Base-by-base conservation (phyloP, 1,140 invertebrate species). In the Ceratitis capitata region DNA sequence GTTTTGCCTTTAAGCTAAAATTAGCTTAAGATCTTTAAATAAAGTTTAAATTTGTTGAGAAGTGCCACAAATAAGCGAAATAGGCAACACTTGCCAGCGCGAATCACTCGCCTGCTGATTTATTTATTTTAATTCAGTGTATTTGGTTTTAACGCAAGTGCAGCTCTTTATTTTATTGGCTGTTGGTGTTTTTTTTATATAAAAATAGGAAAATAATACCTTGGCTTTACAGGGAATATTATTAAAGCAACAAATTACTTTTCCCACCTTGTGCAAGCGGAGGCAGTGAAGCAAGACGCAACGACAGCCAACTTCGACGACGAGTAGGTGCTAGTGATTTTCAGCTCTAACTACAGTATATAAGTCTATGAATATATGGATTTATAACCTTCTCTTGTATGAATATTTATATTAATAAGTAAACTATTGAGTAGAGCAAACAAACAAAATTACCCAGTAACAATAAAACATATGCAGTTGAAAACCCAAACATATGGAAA, bases 91-190 rank as follows among this genome's bases (percentile, higher is more conserved):
- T 42, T 14, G 39, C n/a, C 19, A 3, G 39, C 69, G 39, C 69
- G 35, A 45, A 16, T 45, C 26, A 39, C n/a, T 78, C 69, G 69
- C 69, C 69, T 45, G 69, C 39, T 78, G 69, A 78, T 78, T n/a
- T 78, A 78, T 26, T 78, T 78, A 3, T 78, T 78, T 78, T 78
- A 78, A 45, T 45, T n/a, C 69, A 78, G 69, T 78, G 69, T 39
- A 45, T 45, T 45, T 78, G 69, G 69, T 14, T 78, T 78, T 78
- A 78, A 78, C 29, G 19, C n/a, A 39, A 9, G 39, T 10, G 2
- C 32, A 45, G 69, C 19, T 78, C 19, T 45, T 45, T 45, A 45
- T 47, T 78, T 78, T 74, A 16, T 42, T 35, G 39, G 19, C 0
- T 45, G 69, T 9, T 45, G 16, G n/a, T 26, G n/a, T n/a, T 42